Evolutionary conservation across 64 coral and sea anemone species (phyloP).

Genomic region (Montipora capricornis): DNA sequence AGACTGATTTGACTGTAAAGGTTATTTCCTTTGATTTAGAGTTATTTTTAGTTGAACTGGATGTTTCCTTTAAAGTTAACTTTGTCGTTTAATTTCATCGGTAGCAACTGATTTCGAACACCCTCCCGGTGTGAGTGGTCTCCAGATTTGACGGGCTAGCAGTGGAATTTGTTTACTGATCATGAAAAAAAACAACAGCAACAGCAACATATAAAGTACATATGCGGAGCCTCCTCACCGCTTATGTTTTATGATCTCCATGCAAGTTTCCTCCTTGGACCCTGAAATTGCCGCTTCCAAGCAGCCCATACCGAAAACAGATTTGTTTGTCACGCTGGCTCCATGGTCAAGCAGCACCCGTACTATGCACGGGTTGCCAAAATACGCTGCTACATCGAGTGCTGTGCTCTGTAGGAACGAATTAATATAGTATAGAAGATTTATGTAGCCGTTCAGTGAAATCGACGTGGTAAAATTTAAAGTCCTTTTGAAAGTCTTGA

Average conservation of each 20-base stretch:
- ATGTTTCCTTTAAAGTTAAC: too few relatives aligned
- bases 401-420: conserved; percentile 46
- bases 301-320: conserved; percentile 68
- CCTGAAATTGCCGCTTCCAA: conserved; percentile 77
- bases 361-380: conserved; percentile 63
- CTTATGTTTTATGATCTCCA: conserved; percentile 85
- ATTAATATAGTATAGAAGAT: not conserved
- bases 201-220: too few relatives aligned
- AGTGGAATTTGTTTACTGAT: not conserved
- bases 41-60: too few relatives aligned
- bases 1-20: too few relatives aligned
- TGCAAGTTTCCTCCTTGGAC: conserved; percentile 47
- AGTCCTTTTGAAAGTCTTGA: too few relatives aligned
- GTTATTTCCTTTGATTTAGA: too few relatives aligned
- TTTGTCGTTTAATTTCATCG: too few relatives aligned
- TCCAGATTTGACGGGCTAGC: too few relatives aligned
- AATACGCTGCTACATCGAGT: conserved; percentile 56
- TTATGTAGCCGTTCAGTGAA: too few relatives aligned
- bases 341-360: conserved; percentile 71
- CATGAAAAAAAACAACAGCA: not conserved
- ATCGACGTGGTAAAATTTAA: too few relatives aligned
- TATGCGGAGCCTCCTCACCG: conserved; percentile 30
- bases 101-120: too few relatives aligned
- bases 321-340: conserved; percentile 45
- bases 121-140: too few relatives aligned